Evolutionary conservation across 2,113 vertebrate species (phyloP), one percentile per base, ranked within the genome.

Genomic region (Lontra canadensis): DNA sequence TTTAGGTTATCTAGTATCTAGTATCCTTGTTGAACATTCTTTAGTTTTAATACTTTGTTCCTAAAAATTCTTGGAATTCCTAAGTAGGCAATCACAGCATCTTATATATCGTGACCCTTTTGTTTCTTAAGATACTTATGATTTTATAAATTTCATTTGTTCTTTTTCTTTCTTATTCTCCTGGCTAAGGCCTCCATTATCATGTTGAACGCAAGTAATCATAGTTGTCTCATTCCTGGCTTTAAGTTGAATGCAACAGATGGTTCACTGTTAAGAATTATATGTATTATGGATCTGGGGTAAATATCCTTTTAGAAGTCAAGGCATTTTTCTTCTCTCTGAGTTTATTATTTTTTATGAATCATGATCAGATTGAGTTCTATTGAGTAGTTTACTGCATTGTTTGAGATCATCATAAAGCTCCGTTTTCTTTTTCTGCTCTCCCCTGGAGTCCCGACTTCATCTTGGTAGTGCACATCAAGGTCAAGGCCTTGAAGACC

Each of bases 11-110:
- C 55, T 10, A 69, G 52, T 86, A 61, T 25, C 63, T 10, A 69
- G 34, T 2, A 86, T 42, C 34, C 81, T 76, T 86, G 65, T 18
- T 81, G 44, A 86, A 52, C 44, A 21, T 31, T 71, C 42, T 83
- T 94, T 63, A 42, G 15, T 52, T 86, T 88, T 95, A 69, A 90
- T 34, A 73, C 18, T 93, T 65, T n/a, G 9, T 26, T 42, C 88
- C 83, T 93, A 89, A 44, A 88, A 92, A 92, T 88, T 80, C 63
- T 92, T 73, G 39, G 31, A 73, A 78, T 83, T 94, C n/a, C 57
- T 44, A 0, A 20, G 55, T 65, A 57, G 71, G 87, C 3, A n/a
- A n/a, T 36, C 36, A 36, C 29, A 71, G 10, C 31, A 78, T 73
- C 61, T 95, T 96, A 25, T 47, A 39, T 39, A 36, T n/a, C 59